Evolutionary conservation across 2,888 invertebrate species (phyloP), one percentile per base, ranked within the genome.

Genomic region (Cremastinae sp.): DNA sequence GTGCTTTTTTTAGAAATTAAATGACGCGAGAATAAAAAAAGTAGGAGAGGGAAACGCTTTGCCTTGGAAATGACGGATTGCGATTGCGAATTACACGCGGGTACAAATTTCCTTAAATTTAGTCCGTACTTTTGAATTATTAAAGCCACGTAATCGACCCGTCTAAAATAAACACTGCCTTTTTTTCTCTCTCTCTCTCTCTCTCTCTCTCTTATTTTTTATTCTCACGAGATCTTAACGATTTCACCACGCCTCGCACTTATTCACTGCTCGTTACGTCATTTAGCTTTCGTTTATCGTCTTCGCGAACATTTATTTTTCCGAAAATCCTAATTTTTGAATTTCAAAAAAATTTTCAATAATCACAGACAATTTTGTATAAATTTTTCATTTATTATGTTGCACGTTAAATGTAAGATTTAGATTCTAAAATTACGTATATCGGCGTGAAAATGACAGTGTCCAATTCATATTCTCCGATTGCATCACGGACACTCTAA

Each of bases 61-160:
- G 34, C 10, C 14, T 45, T 45, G n/a, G 4, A 45, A 12, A 14
- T 14, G 12, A 45, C n/a, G 12, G 14, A 45, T 12, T 12, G 9
- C n/a, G 9, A 9, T 41, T 5, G 5, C n/a, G 5, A 12, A 12
- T 10, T 45, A 12, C 14, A 4, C 12, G 49, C 20, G 18, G 1
- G 51, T 18, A 38, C 41, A 38, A 59, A 51, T 72, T 75, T 74
- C 51, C 49, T 64, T 66, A 68, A 74, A 70, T 62, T 49, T 49
- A 20, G 69, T 14, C 70, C 69, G 72, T 51, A 59, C 62, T 78
- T 28, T 80, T 84, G 81, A 83, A 85, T 85, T 84, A 85, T 84
- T 85, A 80, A 81, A 84, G 49, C 77, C 73, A 72, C 81, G 64
- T 76, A 53, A 68, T 75, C 56, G 61, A 51, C 28, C 34, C 53